Conservation (phyloP, 2,797 vertebrate genomes). For the Xiphophorus birchmanni region DNA sequence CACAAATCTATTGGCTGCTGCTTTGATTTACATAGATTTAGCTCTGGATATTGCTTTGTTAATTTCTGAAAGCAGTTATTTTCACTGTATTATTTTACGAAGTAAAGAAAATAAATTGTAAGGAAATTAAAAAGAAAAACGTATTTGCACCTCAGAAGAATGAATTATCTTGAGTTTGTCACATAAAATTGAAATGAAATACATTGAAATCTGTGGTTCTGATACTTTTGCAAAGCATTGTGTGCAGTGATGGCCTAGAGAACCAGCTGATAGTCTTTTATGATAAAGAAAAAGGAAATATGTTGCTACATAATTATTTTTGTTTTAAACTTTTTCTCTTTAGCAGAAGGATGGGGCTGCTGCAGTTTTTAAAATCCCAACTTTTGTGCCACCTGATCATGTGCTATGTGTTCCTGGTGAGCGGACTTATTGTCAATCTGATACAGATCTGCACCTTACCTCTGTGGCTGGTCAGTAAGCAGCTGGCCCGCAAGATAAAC, state of each 20-base stretch:
- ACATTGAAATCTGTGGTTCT: neutral
- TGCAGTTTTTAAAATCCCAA: constrained; percentile 90
- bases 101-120: neutral
- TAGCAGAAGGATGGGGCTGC: constrained; percentile 85
- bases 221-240: neutral
- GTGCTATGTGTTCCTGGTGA: constrained; percentile 92
- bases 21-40: neutral
- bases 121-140: neutral
- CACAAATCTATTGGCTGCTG: neutral
- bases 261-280: neutral
- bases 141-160: neutral
- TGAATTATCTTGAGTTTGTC: neutral
- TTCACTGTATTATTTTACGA: neutral
- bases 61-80: neutral
- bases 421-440: constrained; percentile 90
- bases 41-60: neutral
- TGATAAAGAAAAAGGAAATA: neutral
- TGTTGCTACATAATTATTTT: neutral
- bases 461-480: constrained; percentile 90
- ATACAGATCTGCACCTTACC: constrained; percentile 89
- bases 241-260: neutral
- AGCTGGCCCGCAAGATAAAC: constrained; percentile 92
- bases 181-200: neutral
- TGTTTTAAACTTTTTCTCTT: neutral
- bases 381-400: constrained; percentile 91